phyloP scores from a whole-genome alignment of 2,797 vertebrate species.

The Apogon hyalosoma region DNA sequence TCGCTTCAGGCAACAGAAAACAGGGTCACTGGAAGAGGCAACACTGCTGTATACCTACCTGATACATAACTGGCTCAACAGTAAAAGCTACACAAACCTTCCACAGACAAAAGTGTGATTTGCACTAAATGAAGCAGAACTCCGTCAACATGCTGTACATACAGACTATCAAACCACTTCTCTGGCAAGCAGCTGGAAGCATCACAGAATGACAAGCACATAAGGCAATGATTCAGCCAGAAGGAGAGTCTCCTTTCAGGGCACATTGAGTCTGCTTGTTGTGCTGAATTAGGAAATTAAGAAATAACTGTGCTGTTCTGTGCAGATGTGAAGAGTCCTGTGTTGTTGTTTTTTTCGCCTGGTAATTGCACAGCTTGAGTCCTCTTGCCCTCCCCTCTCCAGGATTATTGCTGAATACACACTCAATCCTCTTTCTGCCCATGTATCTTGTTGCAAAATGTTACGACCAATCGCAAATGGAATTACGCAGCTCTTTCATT shows the following conservation, averaged over 20 bases:
- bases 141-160: conserved; percentile 30
- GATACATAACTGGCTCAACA: conserved; percentile 35
- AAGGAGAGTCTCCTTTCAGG: conserved; percentile 60
- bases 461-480: conserved; percentile 73
- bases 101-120: conserved; percentile 35
- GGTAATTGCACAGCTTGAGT: conserved; percentile 78
- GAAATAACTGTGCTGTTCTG: conserved; percentile 61
- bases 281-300: conserved; percentile 70
- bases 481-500: conserved; percentile 71
- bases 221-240: conserved; percentile 56
- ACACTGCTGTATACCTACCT: conserved; percentile 38
- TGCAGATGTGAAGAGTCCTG: conserved; percentile 68
- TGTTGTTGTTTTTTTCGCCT: conserved; percentile 61
- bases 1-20: conserved; percentile 58
- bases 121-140: conserved; percentile 50
- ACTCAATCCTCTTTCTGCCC: conserved; percentile 57
- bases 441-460: conserved; percentile 66
- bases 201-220: conserved; percentile 60
- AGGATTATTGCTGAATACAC: conserved; percentile 68
- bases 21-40: conserved; percentile 60
- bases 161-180: conserved; percentile 34
- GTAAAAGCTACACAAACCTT: conserved; percentile 14
- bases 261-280: conserved; percentile 44
- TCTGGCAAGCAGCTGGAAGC: conserved; percentile 41
- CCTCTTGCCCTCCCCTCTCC: conserved; percentile 56